These are phyloP conservation scores for Imbricaverruca yamaguchii DNA, from an alignment of 2,888 invertebrate genomes.

Conservation along the genomic window DNA sequence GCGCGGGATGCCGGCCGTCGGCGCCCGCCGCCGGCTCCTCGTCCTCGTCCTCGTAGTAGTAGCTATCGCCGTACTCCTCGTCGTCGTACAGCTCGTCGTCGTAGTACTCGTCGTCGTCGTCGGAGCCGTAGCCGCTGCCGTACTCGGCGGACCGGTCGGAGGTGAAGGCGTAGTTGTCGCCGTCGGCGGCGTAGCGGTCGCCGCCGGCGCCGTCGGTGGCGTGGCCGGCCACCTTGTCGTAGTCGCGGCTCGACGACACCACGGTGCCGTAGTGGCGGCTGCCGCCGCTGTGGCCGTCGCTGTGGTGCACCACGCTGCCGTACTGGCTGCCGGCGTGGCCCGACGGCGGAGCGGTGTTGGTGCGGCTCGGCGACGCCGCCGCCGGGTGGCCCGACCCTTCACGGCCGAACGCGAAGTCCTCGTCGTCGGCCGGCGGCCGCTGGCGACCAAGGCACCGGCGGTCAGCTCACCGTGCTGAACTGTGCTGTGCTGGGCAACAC, in stretches of 20 bases:
- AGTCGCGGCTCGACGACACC: neutral
- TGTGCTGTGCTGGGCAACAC: too few species aligned
- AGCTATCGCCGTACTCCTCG: neutral
- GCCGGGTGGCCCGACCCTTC: neutral
- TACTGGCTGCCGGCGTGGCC: neutral
- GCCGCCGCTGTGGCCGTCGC: neutral
- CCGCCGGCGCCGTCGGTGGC: neutral
- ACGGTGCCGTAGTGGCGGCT: neutral
- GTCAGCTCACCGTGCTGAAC: too few species aligned
- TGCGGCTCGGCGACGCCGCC: neutral
- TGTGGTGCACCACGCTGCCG: neutral
- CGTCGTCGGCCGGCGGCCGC: constrained; percentile 3
- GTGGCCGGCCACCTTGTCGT: too few species aligned
- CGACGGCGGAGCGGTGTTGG: neutral
- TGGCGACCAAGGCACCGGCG: neutral
- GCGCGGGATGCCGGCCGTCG: too few species aligned
- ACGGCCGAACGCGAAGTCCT: neutral
- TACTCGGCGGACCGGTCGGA: too few species aligned
- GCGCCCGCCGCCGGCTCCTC: neutral
- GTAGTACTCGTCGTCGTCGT: neutral
- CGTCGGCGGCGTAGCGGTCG: neutral
- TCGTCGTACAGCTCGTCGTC: neutral
- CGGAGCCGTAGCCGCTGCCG: neutral
- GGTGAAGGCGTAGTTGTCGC: neutral
- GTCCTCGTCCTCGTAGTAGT: neutral